Conservation (phyloP, 2,888 invertebrate genomes). For the Andrena praecox region DNA sequence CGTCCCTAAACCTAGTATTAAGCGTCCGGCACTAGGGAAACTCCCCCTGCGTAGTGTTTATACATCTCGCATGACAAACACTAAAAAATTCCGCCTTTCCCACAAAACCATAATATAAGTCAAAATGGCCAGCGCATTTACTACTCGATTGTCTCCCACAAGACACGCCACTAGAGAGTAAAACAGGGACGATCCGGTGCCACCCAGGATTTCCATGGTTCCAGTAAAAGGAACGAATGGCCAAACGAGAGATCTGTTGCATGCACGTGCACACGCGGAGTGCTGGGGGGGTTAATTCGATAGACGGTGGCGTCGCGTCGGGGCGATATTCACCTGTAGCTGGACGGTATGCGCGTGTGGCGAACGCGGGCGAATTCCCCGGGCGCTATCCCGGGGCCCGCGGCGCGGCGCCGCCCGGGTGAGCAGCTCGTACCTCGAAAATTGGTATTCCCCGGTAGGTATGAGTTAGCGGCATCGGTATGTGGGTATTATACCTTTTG, state of each 20-base stretch:
- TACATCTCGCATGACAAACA: too few species aligned
- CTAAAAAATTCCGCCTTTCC: too few species aligned
- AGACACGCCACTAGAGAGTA: too few species aligned
- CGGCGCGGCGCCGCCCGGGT: slow-evolving; percentile 3
- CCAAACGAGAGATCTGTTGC: background rate
- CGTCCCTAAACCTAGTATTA: too few species aligned
- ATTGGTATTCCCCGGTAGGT: slow-evolving; percentile 79
- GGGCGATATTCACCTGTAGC: slow-evolving; percentile 37
- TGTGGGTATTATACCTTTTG: slow-evolving; percentile 79
- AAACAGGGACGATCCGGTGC: too few species aligned
- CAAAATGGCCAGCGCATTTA: too few species aligned
- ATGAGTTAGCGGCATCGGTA: slow-evolving; percentile 79
- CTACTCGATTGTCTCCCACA: too few species aligned
- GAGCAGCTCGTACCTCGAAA: slow-evolving; percentile 57
- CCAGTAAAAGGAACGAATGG: background rate
- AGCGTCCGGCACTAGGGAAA: too few species aligned
- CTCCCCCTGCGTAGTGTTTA: too few species aligned
- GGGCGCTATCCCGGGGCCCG: slow-evolving; percentile 12
- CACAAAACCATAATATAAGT: too few species aligned
- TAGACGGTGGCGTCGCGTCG: background rate
- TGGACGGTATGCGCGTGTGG: slow-evolving; percentile 12
- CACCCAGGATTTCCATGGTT: too few species aligned
- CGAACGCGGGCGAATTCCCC: slow-evolving; percentile 31
- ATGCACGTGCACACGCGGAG: background rate
- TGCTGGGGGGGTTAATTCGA: slow-evolving; percentile 17